Conservation (phyloP, 2,888 invertebrate genomes). For the Synanthedon myopaeformis region DNA sequence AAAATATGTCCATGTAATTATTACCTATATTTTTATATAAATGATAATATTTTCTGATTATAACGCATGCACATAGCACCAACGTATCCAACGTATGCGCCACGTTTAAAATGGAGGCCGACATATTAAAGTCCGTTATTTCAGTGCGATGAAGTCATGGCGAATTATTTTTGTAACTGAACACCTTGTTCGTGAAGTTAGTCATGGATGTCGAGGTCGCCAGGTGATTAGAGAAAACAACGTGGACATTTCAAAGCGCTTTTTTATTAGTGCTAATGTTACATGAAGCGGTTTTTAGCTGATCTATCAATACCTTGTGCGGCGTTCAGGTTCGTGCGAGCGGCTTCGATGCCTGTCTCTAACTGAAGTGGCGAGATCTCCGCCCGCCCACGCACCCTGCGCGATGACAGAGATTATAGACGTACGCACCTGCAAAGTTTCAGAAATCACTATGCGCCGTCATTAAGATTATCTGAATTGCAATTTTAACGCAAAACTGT, state of each 20-base stretch:
- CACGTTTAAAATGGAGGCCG: neutral
- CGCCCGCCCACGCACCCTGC: constrained; percentile 34
- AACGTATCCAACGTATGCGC: neutral
- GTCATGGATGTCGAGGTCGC: constrained; percentile 47
- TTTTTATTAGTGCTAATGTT: constrained; percentile 57
- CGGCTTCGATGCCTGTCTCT: constrained; percentile 61
- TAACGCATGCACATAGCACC: neutral
- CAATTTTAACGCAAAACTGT: neutral
- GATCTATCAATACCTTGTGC: constrained; percentile 53
- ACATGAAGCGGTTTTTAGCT: constrained; percentile 42
- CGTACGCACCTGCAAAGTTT: constrained; percentile 54
- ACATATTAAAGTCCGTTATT: constrained; percentile 36
- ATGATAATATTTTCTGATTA: neutral
- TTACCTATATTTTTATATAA: neutral
- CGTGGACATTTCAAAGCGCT: constrained; percentile 33
- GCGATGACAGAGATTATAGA: constrained; percentile 13
- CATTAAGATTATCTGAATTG: no score
- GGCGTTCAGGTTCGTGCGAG: constrained; percentile 66
- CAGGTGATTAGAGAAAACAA: constrained; percentile 47
- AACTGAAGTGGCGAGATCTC: constrained; percentile 37
- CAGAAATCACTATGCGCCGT: constrained; percentile 18
- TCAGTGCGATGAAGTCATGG: constrained; percentile 57
- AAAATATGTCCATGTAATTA: neutral
- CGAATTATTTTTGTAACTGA: constrained; percentile 56
- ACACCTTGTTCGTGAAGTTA: constrained; percentile 53